Conservation (phyloP, 1,140 invertebrate genomes). For the Calosoma granatense region DNA sequence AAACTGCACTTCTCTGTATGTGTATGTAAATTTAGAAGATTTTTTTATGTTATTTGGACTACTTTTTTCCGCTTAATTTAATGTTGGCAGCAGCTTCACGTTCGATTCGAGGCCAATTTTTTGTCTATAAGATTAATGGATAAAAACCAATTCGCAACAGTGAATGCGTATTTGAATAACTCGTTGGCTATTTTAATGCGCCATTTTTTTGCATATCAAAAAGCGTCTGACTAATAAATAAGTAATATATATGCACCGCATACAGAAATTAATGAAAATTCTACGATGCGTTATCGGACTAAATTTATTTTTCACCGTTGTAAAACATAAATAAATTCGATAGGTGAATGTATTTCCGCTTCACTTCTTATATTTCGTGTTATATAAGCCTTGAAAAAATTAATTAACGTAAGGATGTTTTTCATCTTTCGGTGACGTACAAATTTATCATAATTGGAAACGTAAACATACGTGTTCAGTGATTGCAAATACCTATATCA, state of each 20-base stretch:
- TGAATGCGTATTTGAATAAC: neutral
- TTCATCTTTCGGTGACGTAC: too few relatives aligned
- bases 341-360: neutral
- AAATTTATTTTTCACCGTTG: too few relatives aligned
- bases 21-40: neutral
- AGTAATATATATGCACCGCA: neutral
- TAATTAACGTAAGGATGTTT: neutral
- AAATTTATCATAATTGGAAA: too few relatives aligned
- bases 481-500: too few relatives aligned
- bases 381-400: neutral
- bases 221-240: neutral
- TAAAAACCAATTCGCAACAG: neutral
- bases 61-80: neutral
- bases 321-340: neutral
- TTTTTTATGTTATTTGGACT: neutral
- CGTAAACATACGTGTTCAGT: too few relatives aligned
- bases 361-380: neutral
- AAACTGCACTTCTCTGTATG: neutral
- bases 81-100: neutral
- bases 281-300: too few relatives aligned
- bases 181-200: neutral
- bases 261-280: neutral
- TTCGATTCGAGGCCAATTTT: neutral
- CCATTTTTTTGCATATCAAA: neutral
- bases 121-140: conserved; percentile 5